Base-by-base conservation (phyloP, 1,140 invertebrate genomes). In the Oppia nitens region DNA sequence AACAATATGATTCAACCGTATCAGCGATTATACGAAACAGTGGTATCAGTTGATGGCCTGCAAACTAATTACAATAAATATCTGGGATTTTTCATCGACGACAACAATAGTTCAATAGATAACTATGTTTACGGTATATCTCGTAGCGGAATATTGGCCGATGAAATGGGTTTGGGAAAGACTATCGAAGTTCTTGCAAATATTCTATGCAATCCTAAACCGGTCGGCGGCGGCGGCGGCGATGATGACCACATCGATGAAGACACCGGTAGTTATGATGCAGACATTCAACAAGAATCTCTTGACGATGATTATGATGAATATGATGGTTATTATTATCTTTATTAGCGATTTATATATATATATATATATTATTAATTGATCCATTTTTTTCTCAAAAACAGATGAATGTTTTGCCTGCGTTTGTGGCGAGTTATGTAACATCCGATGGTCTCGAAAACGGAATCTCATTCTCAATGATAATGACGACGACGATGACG, bases 151-250 rank as follows among this genome's bases (percentile, higher is more conserved):
- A 85, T 88, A 56, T 70, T 88, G 50, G 83, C 83, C 20, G 85
- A 88, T 72, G 84, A 87, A 72, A 88, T 87, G 85, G 85, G 84
- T 11, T 68, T 87, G 20, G 85, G 85, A 1, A 87, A 87, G 73
- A 87, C 85, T 0, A 79, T 87, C 3, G 84, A 87, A 71, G 77
- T 86, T 23, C 66, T 87, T 12, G 77, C 81, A 17, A 77, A 80
- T 57, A 76, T 87, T 63, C 66, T 86, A 48, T 65, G 73, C 2
- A 75, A 85, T 72, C 76, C 76, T 12, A 65, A 77, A 26, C 49
- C 53, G 25, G 1, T 12, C 11, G 20, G 12, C 12, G 21, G 14
- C n/a, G 6, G n/a, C 26, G 29, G 11, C 20, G 28, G n/a, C 25
- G 1, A 11, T 20, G 20, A 21, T 53, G 21, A 23, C n/a, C 21